Conservation (phyloP, 2,797 vertebrate species). For the Ceryle rudis region DNA sequence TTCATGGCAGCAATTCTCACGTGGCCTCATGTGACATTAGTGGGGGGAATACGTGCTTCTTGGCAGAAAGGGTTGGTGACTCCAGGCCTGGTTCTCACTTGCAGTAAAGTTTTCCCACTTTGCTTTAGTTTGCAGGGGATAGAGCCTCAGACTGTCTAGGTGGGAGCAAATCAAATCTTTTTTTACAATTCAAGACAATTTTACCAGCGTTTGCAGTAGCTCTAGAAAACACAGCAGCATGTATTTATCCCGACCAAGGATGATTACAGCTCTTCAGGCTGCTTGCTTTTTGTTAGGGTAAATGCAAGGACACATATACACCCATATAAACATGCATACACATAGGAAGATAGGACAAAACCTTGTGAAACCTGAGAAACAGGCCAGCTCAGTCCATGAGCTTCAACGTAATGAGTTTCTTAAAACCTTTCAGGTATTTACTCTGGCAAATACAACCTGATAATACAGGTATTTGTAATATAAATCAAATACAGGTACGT, state of each 20-base stretch:
- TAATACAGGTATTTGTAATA: conserved; percentile 71
- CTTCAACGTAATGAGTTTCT: conserved; percentile 52
- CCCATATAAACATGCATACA: neutral
- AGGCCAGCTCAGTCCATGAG: conserved; percentile 50
- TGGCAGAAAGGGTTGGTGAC: neutral
- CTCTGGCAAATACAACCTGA: conserved; percentile 67
- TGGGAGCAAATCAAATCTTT: neutral
- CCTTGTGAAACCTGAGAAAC: conserved; percentile 66
- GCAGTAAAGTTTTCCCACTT: neutral
- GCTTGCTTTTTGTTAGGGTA: neutral
- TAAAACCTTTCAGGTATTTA: conserved; percentile 72
- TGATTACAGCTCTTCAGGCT: neutral
- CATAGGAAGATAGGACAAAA: conserved; percentile 44
- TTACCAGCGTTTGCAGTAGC: neutral
- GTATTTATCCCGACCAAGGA: neutral
- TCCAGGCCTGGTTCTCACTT: neutral
- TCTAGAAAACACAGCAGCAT: neutral
- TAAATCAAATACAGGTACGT: conserved; percentile 62
- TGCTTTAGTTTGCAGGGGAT: neutral
- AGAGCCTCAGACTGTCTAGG: neutral
- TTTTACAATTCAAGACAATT: neutral
- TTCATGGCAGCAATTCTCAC: neutral
- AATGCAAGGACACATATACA: neutral
- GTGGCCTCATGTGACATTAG: rapidly evolving
- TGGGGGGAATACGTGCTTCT: rapidly evolving